Evolutionary conservation across 1,140 invertebrate species (phyloP), one percentile per base, ranked within the genome.

Genomic region (Papilio machaon): DNA sequence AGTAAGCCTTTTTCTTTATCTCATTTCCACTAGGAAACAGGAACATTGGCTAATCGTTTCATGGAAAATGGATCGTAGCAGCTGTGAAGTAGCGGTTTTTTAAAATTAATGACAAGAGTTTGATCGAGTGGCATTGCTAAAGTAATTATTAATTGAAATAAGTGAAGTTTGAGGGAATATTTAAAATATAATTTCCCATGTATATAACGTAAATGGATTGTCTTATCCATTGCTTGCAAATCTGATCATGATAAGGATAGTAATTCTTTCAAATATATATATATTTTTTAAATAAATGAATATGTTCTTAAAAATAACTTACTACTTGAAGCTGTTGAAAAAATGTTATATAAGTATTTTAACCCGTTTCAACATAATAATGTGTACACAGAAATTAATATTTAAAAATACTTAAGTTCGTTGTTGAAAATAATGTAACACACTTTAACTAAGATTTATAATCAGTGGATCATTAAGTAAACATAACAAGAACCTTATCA

Each of bases 71-170:
- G 6, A 58, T n/a, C 54, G 19, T 58, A 70, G 13, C 64, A 70
- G 64, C 1, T 64, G 60, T 64, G 23, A 38, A 23, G 64, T 17
- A 54, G 52, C 15, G 52, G 52, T 1, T 70, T 38, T 7, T 35
- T 70, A 70, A 35, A 70, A 70, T 35, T 13, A 38, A 38, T 35
- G 64, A 13, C 30, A 67, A 70, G 30, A 70, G 13, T 70, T 70
- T 70, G 30, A 70, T 70, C 64, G 23, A 70, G 30, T 70, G 23
- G 23, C 64, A 4, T 10, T 35, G 11, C 9, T 4, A 70, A 70
- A 70, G 30, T 64, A 70, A 70, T 70, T 35, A 70, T 38, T 70
- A 67, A 11, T 67, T 67, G 64, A 23, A 38, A 17, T 67, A n/a
- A 35, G 35, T 67, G 15, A 67, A 8, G n/a, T 11, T 30, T 10